These are phyloP conservation scores for Ciconia stormi DNA, from an alignment of 2,113 vertebrate species.

Conservation along the genomic window DNA sequence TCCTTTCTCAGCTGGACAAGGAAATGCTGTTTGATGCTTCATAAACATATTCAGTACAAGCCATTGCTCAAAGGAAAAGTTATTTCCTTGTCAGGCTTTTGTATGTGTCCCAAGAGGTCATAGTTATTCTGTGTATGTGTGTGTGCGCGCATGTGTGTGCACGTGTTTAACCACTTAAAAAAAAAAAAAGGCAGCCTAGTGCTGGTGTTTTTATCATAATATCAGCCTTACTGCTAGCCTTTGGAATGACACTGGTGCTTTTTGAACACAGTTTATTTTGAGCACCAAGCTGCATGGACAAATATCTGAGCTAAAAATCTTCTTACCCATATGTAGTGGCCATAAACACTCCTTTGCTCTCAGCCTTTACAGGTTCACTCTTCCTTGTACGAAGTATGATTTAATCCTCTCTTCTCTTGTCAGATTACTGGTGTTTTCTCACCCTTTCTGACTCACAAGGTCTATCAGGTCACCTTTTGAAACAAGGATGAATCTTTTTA, in stretches of 20 bases:
- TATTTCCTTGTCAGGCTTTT: background rate
- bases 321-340: background rate
- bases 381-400: background rate
- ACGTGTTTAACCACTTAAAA: background rate
- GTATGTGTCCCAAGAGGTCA: background rate
- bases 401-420: background rate
- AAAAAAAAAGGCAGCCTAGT: background rate
- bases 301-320: background rate
- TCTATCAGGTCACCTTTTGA: background rate
- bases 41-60: background rate
- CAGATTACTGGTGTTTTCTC: background rate
- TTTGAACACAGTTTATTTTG: background rate
- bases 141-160: rapidly evolving
- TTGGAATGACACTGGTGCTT: background rate
- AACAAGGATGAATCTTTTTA: background rate
- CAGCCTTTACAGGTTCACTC: background rate
- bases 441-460: background rate
- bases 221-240: background rate
- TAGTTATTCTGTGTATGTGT: background rate
- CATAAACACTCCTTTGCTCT: background rate
- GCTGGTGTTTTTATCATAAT: background rate
- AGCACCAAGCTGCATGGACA: background rate
- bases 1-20: background rate
- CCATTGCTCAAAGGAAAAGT: background rate
- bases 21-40: background rate